phyloP scores from a whole-genome alignment of 1,140 invertebrate genomes.

The Rhynchophorus ferrugineus region DNA sequence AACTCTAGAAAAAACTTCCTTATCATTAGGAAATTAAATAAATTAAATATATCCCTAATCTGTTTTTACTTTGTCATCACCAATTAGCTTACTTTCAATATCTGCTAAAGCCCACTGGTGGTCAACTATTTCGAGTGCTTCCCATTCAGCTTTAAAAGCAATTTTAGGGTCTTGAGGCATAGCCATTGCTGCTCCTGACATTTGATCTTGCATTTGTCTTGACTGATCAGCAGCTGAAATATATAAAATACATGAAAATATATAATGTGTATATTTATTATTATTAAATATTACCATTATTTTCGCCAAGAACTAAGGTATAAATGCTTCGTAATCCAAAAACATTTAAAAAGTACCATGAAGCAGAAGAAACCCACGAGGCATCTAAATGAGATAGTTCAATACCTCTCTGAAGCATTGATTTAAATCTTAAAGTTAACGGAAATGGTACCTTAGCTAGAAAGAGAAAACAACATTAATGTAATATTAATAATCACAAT shows the following conservation, averaged over 20 bases:
- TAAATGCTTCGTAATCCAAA: constrained; percentile 98
- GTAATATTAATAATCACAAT: background rate
- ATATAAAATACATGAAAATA: background rate
- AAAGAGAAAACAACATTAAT: background rate
- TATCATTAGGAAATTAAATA: no score
- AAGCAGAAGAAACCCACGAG: constrained; percentile 98
- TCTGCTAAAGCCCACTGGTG: constrained; percentile 84
- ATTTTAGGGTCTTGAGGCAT: constrained; percentile 97
- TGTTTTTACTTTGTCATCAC: constrained; percentile 15
- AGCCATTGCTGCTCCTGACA: constrained; percentile 92
- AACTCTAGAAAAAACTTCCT: no score
- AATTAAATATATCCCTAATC: no score
- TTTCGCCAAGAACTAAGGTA: constrained; percentile 93
- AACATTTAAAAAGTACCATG: constrained; percentile 99
- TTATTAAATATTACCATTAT: constrained; percentile 60
- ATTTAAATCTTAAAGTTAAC: constrained; percentile 94
- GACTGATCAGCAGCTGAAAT: constrained; percentile 79
- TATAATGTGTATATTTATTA: constrained; percentile 41
- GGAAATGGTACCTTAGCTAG: constrained; percentile 94
- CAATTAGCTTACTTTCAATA: constrained; percentile 48
- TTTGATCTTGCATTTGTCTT: constrained; percentile 95
- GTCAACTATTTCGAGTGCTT: constrained; percentile 92
- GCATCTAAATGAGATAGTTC: constrained; percentile 93
- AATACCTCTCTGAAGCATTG: constrained; percentile 97
- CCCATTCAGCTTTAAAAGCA: constrained; percentile 99